Conservation (phyloP, 2,113 vertebrate genomes). For the Austrofundulus limnaeus region DNA sequence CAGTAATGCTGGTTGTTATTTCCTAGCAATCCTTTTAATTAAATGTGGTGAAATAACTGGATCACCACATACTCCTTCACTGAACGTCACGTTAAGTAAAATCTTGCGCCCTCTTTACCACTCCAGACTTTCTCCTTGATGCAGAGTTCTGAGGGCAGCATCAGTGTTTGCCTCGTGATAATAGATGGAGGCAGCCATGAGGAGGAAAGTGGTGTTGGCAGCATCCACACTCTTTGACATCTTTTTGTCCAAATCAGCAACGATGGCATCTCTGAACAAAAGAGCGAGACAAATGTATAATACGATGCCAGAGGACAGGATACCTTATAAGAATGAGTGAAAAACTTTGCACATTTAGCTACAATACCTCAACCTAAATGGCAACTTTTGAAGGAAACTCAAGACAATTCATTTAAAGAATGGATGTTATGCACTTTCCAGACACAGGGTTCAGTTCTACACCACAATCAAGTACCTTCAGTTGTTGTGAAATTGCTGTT, state of each 20-base stretch:
- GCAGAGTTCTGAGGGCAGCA: constrained; percentile 85
- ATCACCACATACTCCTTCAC: too few species aligned
- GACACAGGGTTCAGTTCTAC: too few species aligned
- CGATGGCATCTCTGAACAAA: constrained; percentile 80
- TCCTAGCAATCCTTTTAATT: neutral
- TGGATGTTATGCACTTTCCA: too few species aligned
- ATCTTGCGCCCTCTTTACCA: constrained; percentile 76
- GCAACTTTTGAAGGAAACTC: neutral
- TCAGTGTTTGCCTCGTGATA: constrained; percentile 86
- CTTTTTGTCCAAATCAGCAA: constrained; percentile 88
- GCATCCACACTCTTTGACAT: constrained; percentile 90
- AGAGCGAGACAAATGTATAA: neutral
- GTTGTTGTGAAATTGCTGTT: too few species aligned
- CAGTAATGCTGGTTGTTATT: neutral
- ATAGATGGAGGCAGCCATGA: constrained; percentile 93
- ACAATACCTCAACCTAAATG: neutral
- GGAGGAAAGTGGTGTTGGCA: constrained; percentile 87
- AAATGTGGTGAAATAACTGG: neutral
- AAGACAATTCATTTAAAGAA: too few species aligned
- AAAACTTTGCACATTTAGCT: neutral
- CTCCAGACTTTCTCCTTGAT: constrained; percentile 93
- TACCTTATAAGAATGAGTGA: too few species aligned
- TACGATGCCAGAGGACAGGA: neutral
- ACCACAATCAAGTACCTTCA: too few species aligned
- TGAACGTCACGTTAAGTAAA: neutral